These are phyloP conservation scores for Perizoma flavofasciatum DNA, from an alignment of 2,888 invertebrate genomes.

Conservation along the genomic window DNA sequence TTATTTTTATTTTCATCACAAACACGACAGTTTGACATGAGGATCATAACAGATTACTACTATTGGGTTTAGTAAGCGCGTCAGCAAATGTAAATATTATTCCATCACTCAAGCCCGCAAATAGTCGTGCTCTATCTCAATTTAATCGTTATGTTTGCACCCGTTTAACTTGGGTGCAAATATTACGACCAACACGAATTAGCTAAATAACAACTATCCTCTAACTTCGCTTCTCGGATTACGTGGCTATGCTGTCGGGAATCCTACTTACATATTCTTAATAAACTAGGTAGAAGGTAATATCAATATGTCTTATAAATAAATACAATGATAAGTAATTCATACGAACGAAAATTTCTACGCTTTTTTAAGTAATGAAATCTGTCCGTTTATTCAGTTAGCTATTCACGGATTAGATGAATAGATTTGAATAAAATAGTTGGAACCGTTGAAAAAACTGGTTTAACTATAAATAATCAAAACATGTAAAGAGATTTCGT, in stretches of 20 bases:
- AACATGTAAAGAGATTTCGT: no score
- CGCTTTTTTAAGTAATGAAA: no score
- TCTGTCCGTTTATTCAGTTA: no score
- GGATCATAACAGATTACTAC: neutral
- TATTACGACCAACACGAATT: slow-evolving; percentile 11
- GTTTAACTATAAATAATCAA: no score
- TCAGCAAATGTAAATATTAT: slow-evolving; percentile 24
- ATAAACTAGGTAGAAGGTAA: no score
- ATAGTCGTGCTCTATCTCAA: slow-evolving; percentile 50
- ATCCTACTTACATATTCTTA: no score
- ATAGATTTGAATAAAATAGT: no score
- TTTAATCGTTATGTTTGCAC: slow-evolving; percentile 31
- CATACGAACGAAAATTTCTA: no score
- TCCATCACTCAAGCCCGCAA: slow-evolving; percentile 40
- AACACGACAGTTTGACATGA: neutral
- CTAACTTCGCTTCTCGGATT: slow-evolving; percentile 5
- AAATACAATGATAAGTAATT: no score
- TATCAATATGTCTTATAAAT: no score
- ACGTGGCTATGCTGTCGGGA: neutral
- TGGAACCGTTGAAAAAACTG: no score
- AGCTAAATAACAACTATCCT: slow-evolving; percentile 30
- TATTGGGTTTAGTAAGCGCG: neutral
- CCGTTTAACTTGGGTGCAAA: slow-evolving; percentile 15
- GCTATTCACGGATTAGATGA: no score
- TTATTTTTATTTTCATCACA: neutral